Base-by-base conservation (phyloP, 2,797 vertebrate genomes). In the Miichthys miiuy region DNA sequence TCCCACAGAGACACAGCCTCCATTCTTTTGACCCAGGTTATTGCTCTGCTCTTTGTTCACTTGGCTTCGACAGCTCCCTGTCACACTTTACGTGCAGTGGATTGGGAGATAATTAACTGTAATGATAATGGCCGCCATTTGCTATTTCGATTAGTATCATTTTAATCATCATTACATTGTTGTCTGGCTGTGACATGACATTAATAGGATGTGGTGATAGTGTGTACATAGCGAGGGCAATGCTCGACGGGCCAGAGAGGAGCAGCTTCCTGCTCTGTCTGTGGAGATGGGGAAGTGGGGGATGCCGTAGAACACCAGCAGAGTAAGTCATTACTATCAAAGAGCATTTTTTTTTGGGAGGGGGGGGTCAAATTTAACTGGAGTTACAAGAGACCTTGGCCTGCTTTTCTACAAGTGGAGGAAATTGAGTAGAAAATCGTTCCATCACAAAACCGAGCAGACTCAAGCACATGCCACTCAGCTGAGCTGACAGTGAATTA, bases 121-220 rank as follows among this genome's bases (percentile, higher is more conserved):
- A 89, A 90, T 87, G 84, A 89, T 90, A 92, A 93, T 91, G 82
- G 85, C 64, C 34, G 17, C 84, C 81, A 80, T 89, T 90, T 90
- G 79, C 82, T 78, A 38, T 85, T 93, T 88, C 73, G 68, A 91
- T 91, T 90, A 85, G 80, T 65, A 71, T 88, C 82, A 86, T 88
- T 91, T 89, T 92, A 87, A 92, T 93, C 86, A 89, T 90, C 86
- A 91, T 92, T 87, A 89, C 84, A 77, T 84, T 89, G 77, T 90
- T 91, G 88, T 91, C 86, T 91, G 73, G 80, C 87, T 92, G 86
- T 89, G 90, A 88, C 77, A 74, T 88, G 86, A 85, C 82, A 83
- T 88, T 89, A 88, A 91, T 88, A 81, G 87, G 78, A 85, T 48
- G 79, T 75, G 76, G 82, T 85, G 80, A 87, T 70, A 66, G 71